These are phyloP conservation scores for Gymnocypris eckloni DNA, from an alignment of 2,797 vertebrate species.

Conservation along the genomic window DNA sequence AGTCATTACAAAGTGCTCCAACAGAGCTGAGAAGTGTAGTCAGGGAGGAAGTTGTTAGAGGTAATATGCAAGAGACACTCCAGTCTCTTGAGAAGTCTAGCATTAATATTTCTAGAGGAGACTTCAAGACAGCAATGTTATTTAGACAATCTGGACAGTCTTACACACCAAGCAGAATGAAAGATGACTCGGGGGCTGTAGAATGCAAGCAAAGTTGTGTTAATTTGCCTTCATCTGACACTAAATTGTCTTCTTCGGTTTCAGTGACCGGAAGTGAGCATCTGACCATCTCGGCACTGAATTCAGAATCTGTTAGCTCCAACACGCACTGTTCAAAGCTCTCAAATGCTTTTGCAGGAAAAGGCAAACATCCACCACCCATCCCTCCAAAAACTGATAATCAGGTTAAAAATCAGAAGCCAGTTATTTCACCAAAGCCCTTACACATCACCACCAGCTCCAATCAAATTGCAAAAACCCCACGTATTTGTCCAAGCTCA, in stretches of 20 bases:
- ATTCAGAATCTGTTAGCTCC: conserved; percentile 68
- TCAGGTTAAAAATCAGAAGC: conserved; percentile 72
- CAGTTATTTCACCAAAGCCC: conserved; percentile 78
- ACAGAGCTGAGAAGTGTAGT: conserved; percentile 76
- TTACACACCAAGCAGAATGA: conserved; percentile 69
- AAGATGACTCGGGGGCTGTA: conserved; percentile 64
- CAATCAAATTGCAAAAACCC: conserved; percentile 65
- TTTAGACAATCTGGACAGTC: conserved; percentile 83
- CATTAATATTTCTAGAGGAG: conserved; percentile 83
- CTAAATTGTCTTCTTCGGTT: conserved; percentile 93
- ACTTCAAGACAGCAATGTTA: conserved; percentile 89
- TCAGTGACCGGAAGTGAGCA: conserved; percentile 88
- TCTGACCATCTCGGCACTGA: conserved; percentile 72
- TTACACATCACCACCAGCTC: conserved; percentile 67
- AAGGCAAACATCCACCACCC: conserved; percentile 67
- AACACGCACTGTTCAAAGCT: conserved; percentile 64
- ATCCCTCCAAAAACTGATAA: conserved; percentile 65
- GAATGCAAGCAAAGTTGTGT: conserved; percentile 81
- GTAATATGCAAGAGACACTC: conserved; percentile 81
- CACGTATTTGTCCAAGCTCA: conserved; percentile 74
- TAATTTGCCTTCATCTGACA: conserved; percentile 81
- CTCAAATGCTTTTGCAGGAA: background rate
- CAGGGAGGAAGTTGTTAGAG: conserved; percentile 80
- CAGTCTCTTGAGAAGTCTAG: conserved; percentile 84
- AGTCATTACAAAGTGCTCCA: conserved; percentile 71